Evolutionary conservation across 2,888 invertebrate genomes (phyloP).

Genomic region (Pseudococcus jackbeardsleyi): DNA sequence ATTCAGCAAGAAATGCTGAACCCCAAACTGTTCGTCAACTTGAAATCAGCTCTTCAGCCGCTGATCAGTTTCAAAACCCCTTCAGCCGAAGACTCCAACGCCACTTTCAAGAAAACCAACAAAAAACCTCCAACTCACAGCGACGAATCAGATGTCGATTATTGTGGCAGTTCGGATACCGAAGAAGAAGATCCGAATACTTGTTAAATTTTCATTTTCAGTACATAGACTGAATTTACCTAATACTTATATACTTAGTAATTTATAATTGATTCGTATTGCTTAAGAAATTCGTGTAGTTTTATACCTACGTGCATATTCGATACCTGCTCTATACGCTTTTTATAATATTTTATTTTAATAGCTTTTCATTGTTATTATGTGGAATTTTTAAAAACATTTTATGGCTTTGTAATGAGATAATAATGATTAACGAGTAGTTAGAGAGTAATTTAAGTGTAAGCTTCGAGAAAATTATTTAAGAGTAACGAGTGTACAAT

Average conservation of each 20-base stretch:
- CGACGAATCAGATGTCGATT: not conserved
- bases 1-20: constrained; percentile 82
- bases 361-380: not conserved
- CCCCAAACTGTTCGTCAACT: constrained; percentile 81
- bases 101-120: not conserved
- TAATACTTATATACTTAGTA: constrained; percentile 29
- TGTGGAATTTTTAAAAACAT: constrained; percentile 35
- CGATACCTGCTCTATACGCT: not conserved
- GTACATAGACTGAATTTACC: constrained; percentile 48
- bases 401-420: constrained; percentile 19
- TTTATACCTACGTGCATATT: not conserved
- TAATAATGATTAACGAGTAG: not conserved
- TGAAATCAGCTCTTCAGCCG: constrained; percentile 83
- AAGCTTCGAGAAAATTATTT: not conserved
- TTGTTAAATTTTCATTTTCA: constrained; percentile 13
- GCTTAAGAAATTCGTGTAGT: constrained; percentile 32
- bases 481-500: not conserved
- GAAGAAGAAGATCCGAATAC: constrained; percentile 30
- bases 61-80: constrained; percentile 74
- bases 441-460: not conserved
- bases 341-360: constrained; percentile 24
- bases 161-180: constrained; percentile 22
- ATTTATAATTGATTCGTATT: constrained; percentile 1
- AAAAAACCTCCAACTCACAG: not conserved
- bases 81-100: not conserved